Evolutionary conservation across 1,140 invertebrate species (phyloP), one percentile per base, ranked within the genome.

Genomic region (Conus ventricosus): DNA sequence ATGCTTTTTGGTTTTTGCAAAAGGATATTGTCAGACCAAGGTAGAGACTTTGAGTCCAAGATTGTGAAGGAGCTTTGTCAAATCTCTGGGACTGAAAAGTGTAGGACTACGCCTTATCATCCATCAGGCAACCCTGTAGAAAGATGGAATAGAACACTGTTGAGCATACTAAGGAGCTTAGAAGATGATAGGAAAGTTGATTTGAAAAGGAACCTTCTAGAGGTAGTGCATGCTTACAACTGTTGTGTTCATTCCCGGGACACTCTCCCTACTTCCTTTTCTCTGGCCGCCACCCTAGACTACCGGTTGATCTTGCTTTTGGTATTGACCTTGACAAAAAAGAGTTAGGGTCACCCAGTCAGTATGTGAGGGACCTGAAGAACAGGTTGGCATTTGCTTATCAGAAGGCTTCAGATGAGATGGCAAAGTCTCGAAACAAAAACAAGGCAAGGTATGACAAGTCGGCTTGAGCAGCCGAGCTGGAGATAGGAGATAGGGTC

Each of bases 51-150:
- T 90, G 39, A 88, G 88, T 63, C 83, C 87, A 10, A 25, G 23
- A 13, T 91, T 20, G 88, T 90, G n/a, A 90, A 88, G 55, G 87
- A 91, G 54, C 71, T 90, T 17, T 91, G 86, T 57, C 84, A 89
- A 6, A 55, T 91, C 2, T 60, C 85, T n/a, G 85, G 87, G 39
- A 86, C 83, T 55, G 20, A 67, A 67, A 89, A 87, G 63, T 83
- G 57, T n/a, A 5, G 91, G 15, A 91, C 91, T 2, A 90, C 86
- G 6, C 88, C 60, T 15, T 67, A 4, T 4, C 11, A 23, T 13
- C 60, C 60, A 13, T 15, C 13, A 13, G 60, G 60, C 60, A 39
- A 39, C 39, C 39, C 39, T 39, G 39, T 39, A 39, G 39, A 39
- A 39, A 39, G 39, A 39, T 39, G 20, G 20, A 91, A 91, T 71